These are phyloP conservation scores for Cantharis nigra DNA, from an alignment of 2,888 invertebrate species.

Conservation along the genomic window DNA sequence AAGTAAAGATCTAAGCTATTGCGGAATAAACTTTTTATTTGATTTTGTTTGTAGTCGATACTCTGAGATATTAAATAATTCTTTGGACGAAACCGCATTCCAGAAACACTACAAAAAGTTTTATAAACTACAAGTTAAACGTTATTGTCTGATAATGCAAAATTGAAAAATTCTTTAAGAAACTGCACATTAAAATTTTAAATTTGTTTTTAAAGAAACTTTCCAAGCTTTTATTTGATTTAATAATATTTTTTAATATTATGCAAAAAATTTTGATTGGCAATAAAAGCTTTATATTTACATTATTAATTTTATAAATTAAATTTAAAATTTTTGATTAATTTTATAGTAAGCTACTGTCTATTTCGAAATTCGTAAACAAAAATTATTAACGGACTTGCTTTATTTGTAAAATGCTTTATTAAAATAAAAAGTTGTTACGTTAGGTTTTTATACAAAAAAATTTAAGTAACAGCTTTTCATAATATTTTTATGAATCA, in stretches of 20 bases:
- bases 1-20: background rate
- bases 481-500: background rate
- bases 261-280: background rate
- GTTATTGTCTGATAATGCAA: constrained; percentile 4
- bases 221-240: background rate
- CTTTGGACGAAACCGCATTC: constrained; percentile 7
- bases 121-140: constrained; percentile 6
- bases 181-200: background rate
- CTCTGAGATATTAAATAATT: constrained; percentile 8
- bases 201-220: background rate
- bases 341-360: background rate
- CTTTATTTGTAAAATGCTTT: background rate
- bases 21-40: constrained; percentile 3
- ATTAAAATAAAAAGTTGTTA: background rate
- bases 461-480: background rate
- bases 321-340: background rate
- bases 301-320: background rate
- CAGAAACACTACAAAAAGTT: constrained; percentile 1
- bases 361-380: background rate
- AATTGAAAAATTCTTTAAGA: constrained; percentile 3
- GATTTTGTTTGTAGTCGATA: constrained; percentile 9
- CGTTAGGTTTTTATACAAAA: background rate
- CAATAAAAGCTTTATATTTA: background rate
- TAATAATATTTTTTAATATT: background rate
- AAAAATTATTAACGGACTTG: background rate